phyloP scores from a whole-genome alignment of 2,797 vertebrate genomes.

The Tauraco hartlaubi region DNA sequence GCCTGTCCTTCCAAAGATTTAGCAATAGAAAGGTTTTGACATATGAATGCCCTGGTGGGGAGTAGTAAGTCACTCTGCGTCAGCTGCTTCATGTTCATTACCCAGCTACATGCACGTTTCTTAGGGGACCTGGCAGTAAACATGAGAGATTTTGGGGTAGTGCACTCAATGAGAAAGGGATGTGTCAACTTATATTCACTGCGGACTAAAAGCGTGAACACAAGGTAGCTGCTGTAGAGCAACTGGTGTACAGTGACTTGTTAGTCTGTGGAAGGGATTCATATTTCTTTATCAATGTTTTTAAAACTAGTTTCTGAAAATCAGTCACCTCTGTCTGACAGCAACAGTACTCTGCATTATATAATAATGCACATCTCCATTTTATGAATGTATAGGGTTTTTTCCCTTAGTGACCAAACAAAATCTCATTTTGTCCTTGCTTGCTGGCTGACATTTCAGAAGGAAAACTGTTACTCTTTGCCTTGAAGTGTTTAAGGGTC shows the following conservation, averaged over 20 bases:
- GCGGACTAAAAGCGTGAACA: background rate
- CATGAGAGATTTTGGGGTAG: background rate
- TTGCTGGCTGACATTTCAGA: background rate
- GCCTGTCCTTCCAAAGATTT: background rate
- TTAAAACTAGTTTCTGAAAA: background rate
- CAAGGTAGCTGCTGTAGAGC: background rate
- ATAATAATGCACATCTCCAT: background rate
- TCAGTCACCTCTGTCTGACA: background rate
- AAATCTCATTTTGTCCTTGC: background rate
- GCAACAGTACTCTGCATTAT: background rate
- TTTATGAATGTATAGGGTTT: background rate
- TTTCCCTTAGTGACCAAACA: background rate
- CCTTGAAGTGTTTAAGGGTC: background rate
- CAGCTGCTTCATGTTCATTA: background rate
- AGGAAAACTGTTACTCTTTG: background rate
- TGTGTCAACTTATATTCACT: background rate
- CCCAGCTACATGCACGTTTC: background rate
- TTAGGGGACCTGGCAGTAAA: background rate
- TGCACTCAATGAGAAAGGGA: background rate
- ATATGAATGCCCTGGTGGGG: background rate
- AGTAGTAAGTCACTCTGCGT: background rate
- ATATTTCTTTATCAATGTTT: accelerated
- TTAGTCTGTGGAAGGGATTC: background rate
- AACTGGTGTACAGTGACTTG: background rate
- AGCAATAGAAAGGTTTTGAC: background rate